Evolutionary conservation across 2,888 invertebrate species (phyloP).

Genomic region (Scaptodrosophila latifasciaeformis): DNA sequence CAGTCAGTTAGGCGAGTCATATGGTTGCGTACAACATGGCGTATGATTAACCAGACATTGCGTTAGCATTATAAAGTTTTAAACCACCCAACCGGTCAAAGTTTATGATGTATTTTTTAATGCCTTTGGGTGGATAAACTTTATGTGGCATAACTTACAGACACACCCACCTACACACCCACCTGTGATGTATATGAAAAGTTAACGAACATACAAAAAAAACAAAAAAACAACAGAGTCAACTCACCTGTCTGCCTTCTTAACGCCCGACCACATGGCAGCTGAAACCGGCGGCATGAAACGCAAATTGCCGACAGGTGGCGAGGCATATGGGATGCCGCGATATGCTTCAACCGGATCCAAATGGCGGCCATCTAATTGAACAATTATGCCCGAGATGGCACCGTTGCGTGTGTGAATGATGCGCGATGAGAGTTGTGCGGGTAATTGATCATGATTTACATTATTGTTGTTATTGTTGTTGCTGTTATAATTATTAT

Average conservation of each 20-base stretch:
- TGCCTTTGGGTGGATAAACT: conserved; percentile 1
- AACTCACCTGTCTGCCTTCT: conserved; percentile 83
- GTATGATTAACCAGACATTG: conserved; percentile 37
- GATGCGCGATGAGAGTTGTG: conserved; percentile 85
- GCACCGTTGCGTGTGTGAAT: conserved; percentile 92
- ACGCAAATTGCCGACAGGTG: conserved; percentile 89
- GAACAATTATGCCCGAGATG: conserved; percentile 88
- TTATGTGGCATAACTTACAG: no score
- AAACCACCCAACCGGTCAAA: conserved; percentile 16
- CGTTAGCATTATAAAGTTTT: conserved; percentile 27
- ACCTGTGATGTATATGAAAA: background rate
- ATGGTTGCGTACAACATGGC: conserved; percentile 24
- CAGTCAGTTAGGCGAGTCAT: background rate
- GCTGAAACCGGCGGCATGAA: conserved; percentile 98
- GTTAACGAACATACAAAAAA: no score
- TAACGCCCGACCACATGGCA: conserved; percentile 92
- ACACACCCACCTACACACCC: conserved; percentile 6
- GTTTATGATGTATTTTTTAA: conserved; percentile 33
- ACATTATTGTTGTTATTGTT: conserved; percentile 53
- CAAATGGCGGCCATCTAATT: conserved; percentile 86
- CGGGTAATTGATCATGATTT: conserved; percentile 73
- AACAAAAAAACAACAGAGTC: background rate
- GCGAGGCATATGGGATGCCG: conserved; percentile 95
- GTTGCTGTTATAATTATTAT: no score
- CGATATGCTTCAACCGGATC: conserved; percentile 94